These are phyloP conservation scores for Mellilla xanthometata DNA, from an alignment of 2,888 invertebrate species.

Conservation along the genomic window DNA sequence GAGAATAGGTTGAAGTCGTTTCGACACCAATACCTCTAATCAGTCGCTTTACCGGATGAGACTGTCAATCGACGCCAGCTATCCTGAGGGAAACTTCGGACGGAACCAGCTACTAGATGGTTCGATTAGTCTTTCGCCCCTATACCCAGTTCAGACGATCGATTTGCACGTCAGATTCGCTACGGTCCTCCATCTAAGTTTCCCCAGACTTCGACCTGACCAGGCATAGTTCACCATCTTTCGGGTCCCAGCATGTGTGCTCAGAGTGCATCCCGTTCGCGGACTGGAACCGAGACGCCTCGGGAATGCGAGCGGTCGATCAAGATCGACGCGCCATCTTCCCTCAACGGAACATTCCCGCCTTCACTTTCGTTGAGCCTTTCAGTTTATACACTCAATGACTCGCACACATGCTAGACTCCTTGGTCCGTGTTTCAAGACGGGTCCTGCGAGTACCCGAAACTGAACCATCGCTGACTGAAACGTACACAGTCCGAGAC, in stretches of 20 bases:
- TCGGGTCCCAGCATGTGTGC: conserved; percentile 87
- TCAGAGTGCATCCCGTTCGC: conserved; percentile 80
- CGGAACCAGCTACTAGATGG: conserved; percentile 90
- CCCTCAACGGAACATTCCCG: conserved; percentile 55
- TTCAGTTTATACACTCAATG: conserved; percentile 82
- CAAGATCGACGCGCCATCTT: conserved; percentile 66
- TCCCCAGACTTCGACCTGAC: conserved; percentile 87
- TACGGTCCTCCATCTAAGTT: conserved; percentile 88
- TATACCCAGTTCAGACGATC: conserved; percentile 90
- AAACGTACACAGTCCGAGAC: conserved; percentile 53
- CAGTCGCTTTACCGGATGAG: conserved; percentile 89
- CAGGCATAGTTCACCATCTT: conserved; percentile 89
- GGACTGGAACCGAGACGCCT: conserved; percentile 77
- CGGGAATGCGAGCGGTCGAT: conserved; percentile 78
- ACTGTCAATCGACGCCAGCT: conserved; percentile 81
- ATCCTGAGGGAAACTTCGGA: conserved; percentile 90
- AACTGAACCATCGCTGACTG: conserved; percentile 62
- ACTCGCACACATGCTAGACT: conserved; percentile 85
- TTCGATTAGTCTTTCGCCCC: conserved; percentile 88
- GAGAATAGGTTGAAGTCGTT: conserved; percentile 89
- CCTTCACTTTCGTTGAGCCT: conserved; percentile 87
- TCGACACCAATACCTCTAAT: conserved; percentile 87
- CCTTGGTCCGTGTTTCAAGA: conserved; percentile 81
- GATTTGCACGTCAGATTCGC: conserved; percentile 91
- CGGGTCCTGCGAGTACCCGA: conserved; percentile 84